phyloP scores from a whole-genome alignment of 2,888 invertebrate genomes.

The Dioctria rufipes region DNA sequence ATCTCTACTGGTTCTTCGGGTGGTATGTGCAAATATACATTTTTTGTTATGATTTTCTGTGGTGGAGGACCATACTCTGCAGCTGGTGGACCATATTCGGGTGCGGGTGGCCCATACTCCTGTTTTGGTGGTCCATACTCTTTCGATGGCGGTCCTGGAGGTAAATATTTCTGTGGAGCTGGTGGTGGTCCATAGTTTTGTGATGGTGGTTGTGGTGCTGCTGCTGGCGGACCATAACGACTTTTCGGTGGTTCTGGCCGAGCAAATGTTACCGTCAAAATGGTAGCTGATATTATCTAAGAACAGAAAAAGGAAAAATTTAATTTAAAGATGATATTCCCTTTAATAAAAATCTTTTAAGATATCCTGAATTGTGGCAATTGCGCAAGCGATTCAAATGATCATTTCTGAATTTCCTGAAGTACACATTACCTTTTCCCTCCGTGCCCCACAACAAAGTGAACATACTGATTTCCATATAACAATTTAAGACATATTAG shows the following conservation, averaged over 20 bases:
- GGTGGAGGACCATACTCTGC: constrained; percentile 69
- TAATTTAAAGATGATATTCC: not conserved
- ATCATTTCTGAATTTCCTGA: constrained; percentile 1
- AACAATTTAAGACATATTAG: not conserved
- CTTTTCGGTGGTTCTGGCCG: constrained; percentile 70
- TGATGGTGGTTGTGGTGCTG: constrained; percentile 49
- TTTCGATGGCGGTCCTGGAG: constrained; percentile 51
- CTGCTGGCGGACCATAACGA: constrained; percentile 62
- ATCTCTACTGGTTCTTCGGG: constrained; percentile 73
- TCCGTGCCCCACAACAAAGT: not conserved
- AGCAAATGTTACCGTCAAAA: constrained; percentile 69
- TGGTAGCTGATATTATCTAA: constrained; percentile 65
- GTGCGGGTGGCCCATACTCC: constrained; percentile 58
- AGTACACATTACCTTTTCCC: not conserved
- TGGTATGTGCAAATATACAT: constrained; percentile 74
- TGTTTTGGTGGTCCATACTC: constrained; percentile 62
- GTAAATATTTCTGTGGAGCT: constrained; percentile 40
- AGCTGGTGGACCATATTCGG: constrained; percentile 68
- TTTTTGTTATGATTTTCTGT: constrained; percentile 69
- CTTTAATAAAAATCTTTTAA: not conserved
- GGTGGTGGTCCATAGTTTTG: constrained; percentile 64
- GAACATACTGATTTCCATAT: not conserved
- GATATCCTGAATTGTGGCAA: not conserved
- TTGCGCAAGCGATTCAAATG: constrained; percentile 23
- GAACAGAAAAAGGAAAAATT: not conserved